Evolutionary conservation across 92 coral and sea anemone genomes (phyloP).

Genomic region (Zoanthus solanderi): DNA sequence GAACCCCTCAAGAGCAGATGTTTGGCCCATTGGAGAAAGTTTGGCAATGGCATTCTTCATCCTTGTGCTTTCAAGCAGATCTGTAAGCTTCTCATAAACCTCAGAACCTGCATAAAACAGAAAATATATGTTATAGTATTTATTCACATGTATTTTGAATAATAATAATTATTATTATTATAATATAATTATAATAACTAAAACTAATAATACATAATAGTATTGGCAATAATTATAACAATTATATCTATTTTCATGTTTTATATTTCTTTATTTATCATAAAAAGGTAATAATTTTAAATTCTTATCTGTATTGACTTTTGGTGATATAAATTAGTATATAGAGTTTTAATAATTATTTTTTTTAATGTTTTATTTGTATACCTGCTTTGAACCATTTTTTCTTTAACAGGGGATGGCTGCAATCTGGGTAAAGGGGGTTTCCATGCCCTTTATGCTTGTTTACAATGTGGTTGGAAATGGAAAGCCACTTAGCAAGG

Average conservation of each 20-base stretch:
- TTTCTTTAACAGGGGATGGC: constrained; percentile 40
- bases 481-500: constrained; percentile 60
- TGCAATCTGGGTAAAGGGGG: constrained; percentile 46
- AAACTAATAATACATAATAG: neutral
- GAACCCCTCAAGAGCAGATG: constrained; percentile 60
- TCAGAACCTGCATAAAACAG: constrained; percentile 32
- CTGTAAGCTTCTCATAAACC: constrained; percentile 44
- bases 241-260: neutral
- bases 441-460: constrained; percentile 50
- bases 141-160: constrained; percentile 8
- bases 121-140: neutral
- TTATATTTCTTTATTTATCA: neutral
- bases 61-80: constrained; percentile 46
- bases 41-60: constrained; percentile 40
- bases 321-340: neutral
- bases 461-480: constrained; percentile 47
- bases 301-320: neutral
- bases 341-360: neutral
- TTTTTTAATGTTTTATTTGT: neutral
- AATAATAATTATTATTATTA: neutral
- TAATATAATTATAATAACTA: neutral
- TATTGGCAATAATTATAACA: neutral
- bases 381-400: constrained; percentile 65
- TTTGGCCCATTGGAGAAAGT: constrained; percentile 62
- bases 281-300: neutral